Percentiles rank a stretch among this genome's conserved stretches.
Evolutionary conservation across 2,888 invertebrate genomes (phyloP).

Genomic region (Ptilodon capucinus): DNA sequence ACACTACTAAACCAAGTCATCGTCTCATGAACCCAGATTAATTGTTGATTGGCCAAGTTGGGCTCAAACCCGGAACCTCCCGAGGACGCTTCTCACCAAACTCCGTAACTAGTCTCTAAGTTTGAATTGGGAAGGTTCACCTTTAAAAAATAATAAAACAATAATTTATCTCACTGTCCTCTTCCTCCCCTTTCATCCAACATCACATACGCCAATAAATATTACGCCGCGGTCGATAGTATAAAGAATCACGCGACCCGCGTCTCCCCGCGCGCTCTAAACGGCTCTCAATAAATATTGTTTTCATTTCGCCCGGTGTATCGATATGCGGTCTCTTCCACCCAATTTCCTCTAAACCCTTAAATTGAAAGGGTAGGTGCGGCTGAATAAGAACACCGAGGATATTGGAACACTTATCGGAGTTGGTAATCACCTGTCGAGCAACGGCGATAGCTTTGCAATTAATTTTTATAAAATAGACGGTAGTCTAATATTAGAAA

Average conservation of each 20-base stretch:
- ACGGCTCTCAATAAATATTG: slow-evolving; percentile 24
- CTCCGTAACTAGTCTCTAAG: too few species aligned
- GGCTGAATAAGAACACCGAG: slow-evolving; percentile 4
- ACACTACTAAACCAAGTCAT: too few species aligned
- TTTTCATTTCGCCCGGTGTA: slow-evolving; percentile 22
- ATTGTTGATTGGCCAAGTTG: too few species aligned
- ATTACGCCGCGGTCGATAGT: neutral
- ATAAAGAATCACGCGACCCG: slow-evolving; percentile 1
- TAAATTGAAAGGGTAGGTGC: slow-evolving; percentile 27
- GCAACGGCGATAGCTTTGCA: neutral
- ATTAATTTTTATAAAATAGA: too few species aligned
- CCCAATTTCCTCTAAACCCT: slow-evolving; percentile 33
- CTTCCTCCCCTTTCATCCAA: neutral
- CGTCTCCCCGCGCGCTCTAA: neutral
- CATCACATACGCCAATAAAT: neutral
- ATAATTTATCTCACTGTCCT: too few species aligned
- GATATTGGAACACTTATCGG: slow-evolving; percentile 24
- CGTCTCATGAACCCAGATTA: too few species aligned
- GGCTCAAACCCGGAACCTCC: too few species aligned
- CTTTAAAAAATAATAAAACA: too few species aligned
- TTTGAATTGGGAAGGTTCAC: too few species aligned
- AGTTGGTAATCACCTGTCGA: slow-evolving; percentile 9
- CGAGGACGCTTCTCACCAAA: too few species aligned
- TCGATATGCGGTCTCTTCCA: slow-evolving; percentile 16
- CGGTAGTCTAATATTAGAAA: too few species aligned